Conservation (phyloP, 2,888 invertebrate genomes). For the Cyclophora punctaria region DNA sequence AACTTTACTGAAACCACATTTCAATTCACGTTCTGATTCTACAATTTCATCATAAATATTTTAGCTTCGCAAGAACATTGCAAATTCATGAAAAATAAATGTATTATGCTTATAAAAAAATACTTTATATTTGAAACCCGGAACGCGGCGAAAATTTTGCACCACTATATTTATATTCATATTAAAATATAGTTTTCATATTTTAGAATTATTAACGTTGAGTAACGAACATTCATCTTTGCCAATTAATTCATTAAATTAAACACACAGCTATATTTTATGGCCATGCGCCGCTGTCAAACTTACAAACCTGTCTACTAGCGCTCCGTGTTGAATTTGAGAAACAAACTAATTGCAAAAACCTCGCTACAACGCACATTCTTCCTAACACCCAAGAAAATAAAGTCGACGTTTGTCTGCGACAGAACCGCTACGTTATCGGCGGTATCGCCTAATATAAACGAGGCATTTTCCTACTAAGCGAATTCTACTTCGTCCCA, state of each 20-base stretch:
- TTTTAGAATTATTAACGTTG: too few relatives aligned
- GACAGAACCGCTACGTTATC: slow-evolving; percentile 42
- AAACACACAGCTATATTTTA: slow-evolving; percentile 8
- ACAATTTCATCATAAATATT: too few relatives aligned
- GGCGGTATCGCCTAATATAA: slow-evolving; percentile 50
- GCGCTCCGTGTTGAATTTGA: slow-evolving; percentile 56
- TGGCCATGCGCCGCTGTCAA: slow-evolving; percentile 26
- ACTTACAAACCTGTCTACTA: slow-evolving; percentile 45
- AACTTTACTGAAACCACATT: too few relatives aligned
- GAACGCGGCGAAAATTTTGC: too few relatives aligned
- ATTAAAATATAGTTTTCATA: too few relatives aligned
- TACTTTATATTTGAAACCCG: too few relatives aligned
- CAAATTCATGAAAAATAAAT: too few relatives aligned
- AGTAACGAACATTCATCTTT: too few relatives aligned
- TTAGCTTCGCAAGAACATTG: too few relatives aligned
- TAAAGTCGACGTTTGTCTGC: slow-evolving; percentile 35
- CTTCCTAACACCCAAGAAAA: neutral
- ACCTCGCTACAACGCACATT: slow-evolving; percentile 4
- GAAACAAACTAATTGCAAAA: slow-evolving; percentile 54
- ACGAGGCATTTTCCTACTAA: slow-evolving; percentile 19
- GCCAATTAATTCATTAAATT: neutral
- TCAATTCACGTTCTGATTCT: too few relatives aligned
- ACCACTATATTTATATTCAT: too few relatives aligned
- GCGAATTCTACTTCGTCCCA: slow-evolving; percentile 22
- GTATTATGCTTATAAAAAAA: too few relatives aligned